Base-by-base conservation (phyloP, 2,888 invertebrate species). In the Tuta absoluta region DNA sequence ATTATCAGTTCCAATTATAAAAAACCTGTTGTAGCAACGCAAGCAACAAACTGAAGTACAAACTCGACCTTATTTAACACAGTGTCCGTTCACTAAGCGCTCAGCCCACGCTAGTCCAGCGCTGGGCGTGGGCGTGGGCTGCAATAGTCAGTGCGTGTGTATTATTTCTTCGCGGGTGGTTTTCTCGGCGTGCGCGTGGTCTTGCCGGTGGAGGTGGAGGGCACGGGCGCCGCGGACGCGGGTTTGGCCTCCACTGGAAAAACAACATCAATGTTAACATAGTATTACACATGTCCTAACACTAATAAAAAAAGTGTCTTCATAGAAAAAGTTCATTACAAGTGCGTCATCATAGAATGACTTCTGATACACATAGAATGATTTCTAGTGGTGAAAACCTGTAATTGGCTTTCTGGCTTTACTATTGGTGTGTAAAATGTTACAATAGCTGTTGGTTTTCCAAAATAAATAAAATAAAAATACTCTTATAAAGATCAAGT, bases 161-260 rank as follows among this genome's bases (percentile, higher is more conserved):
- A 85, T 87, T 89, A 91, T 87, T 91, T 89, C 76, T 88, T 80
- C 66, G 85, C 77, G 66, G 90, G 87, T 70, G 91, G 86, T 70
- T 91, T 91, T 60, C 91, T 77, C 66, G 91, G 89, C 71, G 91
- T 85, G 75, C 92, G 89, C 1, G 88, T 86, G 37, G 87, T 79
- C 70, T 91, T 90, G 66, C 91, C 92, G 62, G 90, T 89, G 37
- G 92, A 91, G 24, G 92, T 89, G 14, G 91, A 91, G 0, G 92
- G 90, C 8, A 85, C 86, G 62, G 91, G 85, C 66, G 84, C 84
- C 63, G 85, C 76, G 2, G 88, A 86, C 0, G 89, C 78, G 14
- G 84, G 75, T 73, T 89, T 91, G 62, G 21, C 17, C 41, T 59
- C 56, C 33, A 56, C 56, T 56, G 56, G 17, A 56, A 56, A 53